phyloP scores from a whole-genome alignment of 92 coral and sea anemone species.

The Chrysogorgia sp. region DNA sequence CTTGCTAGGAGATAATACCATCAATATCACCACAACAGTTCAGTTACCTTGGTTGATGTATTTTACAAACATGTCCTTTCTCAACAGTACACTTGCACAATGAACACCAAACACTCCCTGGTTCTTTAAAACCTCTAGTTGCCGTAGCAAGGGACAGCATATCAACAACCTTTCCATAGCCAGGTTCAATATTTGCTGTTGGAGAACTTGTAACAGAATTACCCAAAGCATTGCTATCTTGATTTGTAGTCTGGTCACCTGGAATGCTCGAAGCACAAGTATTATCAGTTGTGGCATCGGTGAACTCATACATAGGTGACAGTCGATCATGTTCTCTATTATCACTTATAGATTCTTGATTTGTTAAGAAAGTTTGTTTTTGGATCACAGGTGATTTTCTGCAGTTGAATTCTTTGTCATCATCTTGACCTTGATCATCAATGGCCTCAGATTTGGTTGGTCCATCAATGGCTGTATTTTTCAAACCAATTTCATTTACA shows the following conservation, averaged over 20 bases:
- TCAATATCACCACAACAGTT: neutral
- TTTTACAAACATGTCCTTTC: slow-evolving; percentile 29
- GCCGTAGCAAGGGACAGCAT: slow-evolving; percentile 39
- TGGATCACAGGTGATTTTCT: slow-evolving; percentile 3
- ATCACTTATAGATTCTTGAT: neutral
- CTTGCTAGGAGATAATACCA: neutral
- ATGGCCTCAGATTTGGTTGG: neutral
- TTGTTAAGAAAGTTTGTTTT: neutral
- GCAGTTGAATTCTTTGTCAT: neutral
- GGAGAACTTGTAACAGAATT: neutral
- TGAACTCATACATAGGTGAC: neutral
- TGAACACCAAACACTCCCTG: slow-evolving; percentile 44
- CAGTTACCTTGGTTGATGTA: slow-evolving; percentile 29
- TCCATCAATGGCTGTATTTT: neutral
- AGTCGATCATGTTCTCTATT: neutral
- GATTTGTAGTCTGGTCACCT: neutral
- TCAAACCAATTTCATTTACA: neutral
- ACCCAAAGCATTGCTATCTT: neutral
- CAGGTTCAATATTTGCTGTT: slow-evolving; percentile 13
- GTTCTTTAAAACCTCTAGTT: slow-evolving; percentile 41
- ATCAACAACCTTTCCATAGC: slow-evolving; percentile 21
- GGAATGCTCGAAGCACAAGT: neutral
- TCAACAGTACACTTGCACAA: slow-evolving; percentile 39
- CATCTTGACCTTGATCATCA: neutral
- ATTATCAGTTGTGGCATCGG: neutral